Conservation (phyloP, 2,888 invertebrate species). For the Lapara coniferarum region DNA sequence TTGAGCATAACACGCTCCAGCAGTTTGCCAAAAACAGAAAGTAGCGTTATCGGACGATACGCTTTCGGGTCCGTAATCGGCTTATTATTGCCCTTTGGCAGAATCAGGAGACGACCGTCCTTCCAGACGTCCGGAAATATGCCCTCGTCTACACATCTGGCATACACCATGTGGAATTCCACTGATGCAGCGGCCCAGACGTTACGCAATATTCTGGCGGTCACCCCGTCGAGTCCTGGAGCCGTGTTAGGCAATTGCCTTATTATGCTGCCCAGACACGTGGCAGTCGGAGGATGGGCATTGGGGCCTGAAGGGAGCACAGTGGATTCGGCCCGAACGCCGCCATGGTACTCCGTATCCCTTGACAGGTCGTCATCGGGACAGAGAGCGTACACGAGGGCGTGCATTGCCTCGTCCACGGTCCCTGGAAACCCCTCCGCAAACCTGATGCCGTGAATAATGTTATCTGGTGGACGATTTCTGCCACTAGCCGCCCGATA, state of each 20-base stretch:
- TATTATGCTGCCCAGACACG: conserved; percentile 33
- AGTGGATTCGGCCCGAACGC: conserved; percentile 36
- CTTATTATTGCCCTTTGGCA: conserved; percentile 42
- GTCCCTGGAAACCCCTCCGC: conserved; percentile 28
- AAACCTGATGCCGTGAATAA: conserved; percentile 32
- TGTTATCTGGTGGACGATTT: conserved; percentile 33
- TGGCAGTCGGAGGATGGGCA: conserved; percentile 27
- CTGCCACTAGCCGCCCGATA: conserved; percentile 38
- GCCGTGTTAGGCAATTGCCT: conserved; percentile 41
- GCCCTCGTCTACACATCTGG: conserved; percentile 38
- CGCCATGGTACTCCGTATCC: conserved; percentile 39
- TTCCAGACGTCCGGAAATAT: conserved; percentile 44
- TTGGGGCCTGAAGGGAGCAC: conserved; percentile 34
- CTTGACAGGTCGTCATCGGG: conserved; percentile 40
- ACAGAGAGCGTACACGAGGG: conserved; percentile 38
- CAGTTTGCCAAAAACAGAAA: conserved; percentile 46
- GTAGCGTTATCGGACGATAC: conserved; percentile 46
- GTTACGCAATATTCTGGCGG: conserved; percentile 35
- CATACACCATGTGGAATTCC: conserved; percentile 32
- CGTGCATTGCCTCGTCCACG: conserved; percentile 32
- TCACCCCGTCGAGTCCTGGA: conserved; percentile 45
- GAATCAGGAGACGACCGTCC: conserved; percentile 36
- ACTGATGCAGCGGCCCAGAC: conserved; percentile 33
- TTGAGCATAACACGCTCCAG: conserved; percentile 40
- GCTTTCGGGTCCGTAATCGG: conserved; percentile 39